These are phyloP conservation scores for Hippopotamus amphibius DNA, from an alignment of 2,113 vertebrate species.

Conservation along the genomic window DNA sequence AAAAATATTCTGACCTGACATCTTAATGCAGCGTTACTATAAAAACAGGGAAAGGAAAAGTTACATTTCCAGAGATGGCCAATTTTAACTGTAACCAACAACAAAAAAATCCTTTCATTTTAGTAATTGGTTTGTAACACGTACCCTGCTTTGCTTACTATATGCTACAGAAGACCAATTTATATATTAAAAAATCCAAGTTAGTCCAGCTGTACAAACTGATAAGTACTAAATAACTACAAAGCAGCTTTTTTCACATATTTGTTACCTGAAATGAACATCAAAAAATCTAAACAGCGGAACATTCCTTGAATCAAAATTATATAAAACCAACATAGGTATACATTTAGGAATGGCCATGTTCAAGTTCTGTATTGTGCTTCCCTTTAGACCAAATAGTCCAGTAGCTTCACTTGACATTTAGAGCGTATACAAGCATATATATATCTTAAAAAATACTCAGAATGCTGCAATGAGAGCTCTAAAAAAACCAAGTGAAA, in stretches of 20 bases:
- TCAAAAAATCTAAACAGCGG: neutral
- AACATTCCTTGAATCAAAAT: conserved; percentile 22
- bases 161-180: conserved; percentile 57
- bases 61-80: conserved; percentile 82
- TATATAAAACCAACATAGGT: neutral
- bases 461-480: neutral
- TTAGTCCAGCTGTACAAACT: conserved; percentile 13
- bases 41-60: conserved; percentile 86
- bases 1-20: conserved; percentile 85
- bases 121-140: conserved; percentile 77
- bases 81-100: conserved; percentile 68
- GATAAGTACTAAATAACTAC: conserved; percentile 26
- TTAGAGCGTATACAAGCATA: neutral
- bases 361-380: neutral
- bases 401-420: neutral
- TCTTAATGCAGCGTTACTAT: conserved; percentile 82
- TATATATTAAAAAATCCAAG: conserved; percentile 38
- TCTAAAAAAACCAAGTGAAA: conserved; percentile 34
- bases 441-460: neutral
- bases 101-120: conserved; percentile 77
- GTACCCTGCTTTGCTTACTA: conserved; percentile 75
- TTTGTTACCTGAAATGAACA: neutral
- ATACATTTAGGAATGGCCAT: neutral
- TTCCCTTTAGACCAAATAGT: neutral
- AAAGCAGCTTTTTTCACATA: neutral